phyloP scores from a whole-genome alignment of 92 coral and sea anemone species.

The Bergia puertoricense region DNA sequence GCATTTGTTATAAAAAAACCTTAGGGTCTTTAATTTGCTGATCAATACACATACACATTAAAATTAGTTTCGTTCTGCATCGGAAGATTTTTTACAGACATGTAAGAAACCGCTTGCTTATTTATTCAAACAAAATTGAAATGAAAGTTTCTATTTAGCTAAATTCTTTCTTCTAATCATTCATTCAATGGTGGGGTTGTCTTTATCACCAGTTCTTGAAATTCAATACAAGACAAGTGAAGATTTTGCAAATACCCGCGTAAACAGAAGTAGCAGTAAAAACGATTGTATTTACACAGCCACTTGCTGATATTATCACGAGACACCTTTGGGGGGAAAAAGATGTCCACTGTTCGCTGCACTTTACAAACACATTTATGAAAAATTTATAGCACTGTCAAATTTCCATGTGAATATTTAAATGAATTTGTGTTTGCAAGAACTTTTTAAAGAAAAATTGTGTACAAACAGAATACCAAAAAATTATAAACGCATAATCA shows the following conservation, averaged over 20 bases:
- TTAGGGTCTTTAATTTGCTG: neutral
- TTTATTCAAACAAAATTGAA: neutral
- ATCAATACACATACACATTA: too few species aligned
- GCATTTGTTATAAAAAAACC: neutral
- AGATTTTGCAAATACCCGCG: neutral
- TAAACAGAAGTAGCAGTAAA: slow-evolving; percentile 3
- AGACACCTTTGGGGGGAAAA: neutral
- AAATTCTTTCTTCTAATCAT: neutral
- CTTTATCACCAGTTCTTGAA: neutral
- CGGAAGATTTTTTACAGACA: neutral
- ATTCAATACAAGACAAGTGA: neutral
- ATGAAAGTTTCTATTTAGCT: neutral
- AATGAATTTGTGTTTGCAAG: neutral
- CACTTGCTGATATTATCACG: neutral
- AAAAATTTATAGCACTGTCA: neutral
- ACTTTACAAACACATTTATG: neutral
- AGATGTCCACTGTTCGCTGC: neutral
- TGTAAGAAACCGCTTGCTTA: too few species aligned
- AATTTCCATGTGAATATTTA: neutral
- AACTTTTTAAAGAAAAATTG: neutral
- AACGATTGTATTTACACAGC: slow-evolving; percentile 10
- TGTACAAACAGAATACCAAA: neutral
- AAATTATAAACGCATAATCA: neutral
- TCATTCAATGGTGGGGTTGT: neutral
- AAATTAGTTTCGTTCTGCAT: neutral